Percentiles rank a stretch among this genome's conserved stretches.
Conservation (phyloP, 1,140 invertebrate species). For the Drosophila pandora region DNA sequence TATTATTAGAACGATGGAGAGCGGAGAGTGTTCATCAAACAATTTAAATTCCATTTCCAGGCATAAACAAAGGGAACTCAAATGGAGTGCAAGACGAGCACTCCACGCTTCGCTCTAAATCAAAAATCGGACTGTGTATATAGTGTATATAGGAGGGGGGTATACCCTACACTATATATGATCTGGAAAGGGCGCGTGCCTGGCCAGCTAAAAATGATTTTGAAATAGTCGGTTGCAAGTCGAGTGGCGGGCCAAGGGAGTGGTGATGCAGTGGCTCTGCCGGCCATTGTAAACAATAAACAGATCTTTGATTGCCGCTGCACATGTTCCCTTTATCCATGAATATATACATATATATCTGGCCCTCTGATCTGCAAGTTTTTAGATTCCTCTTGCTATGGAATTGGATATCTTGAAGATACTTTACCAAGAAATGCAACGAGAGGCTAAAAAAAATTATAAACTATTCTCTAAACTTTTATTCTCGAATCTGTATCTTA, state of each 20-base stretch:
- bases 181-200: slow-evolving; percentile 32
- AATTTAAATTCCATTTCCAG: not conserved
- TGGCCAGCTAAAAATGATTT: slow-evolving; percentile 39
- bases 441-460: too few species aligned
- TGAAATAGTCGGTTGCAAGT: not conserved
- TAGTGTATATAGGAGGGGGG: not conserved
- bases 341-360: not conserved
- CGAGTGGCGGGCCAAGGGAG: not conserved
- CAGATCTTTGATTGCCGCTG: slow-evolving; percentile 62
- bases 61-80: not conserved
- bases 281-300: slow-evolving; percentile 70
- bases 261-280: slow-evolving; percentile 7
- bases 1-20: slow-evolving; percentile 2
- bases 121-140: slow-evolving; percentile 13
- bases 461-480: too few species aligned
- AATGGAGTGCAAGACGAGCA: not conserved
- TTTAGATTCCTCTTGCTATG: not conserved
- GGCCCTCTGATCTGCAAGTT: not conserved
- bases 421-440: not conserved
- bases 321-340: slow-evolving; percentile 29
- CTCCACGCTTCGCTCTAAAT: slow-evolving; percentile 6
- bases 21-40: not conserved
- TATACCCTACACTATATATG: not conserved
- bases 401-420: not conserved
- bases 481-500: too few species aligned